These are phyloP conservation scores for Prionace glauca DNA, from an alignment of 2,797 vertebrate genomes.

Conservation along the genomic window DNA sequence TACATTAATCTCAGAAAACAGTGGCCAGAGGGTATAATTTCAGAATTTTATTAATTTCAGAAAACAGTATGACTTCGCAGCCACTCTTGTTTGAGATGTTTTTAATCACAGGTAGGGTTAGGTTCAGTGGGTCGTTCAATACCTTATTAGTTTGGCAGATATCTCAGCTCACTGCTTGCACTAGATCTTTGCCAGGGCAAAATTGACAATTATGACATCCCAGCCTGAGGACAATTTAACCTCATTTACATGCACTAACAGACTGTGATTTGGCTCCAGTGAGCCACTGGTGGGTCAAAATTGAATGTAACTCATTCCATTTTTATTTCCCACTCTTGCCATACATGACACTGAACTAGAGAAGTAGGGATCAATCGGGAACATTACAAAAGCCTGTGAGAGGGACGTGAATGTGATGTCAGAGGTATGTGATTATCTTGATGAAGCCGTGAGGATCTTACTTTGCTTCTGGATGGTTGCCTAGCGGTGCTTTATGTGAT, in stretches of 20 bases:
- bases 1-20: neutral
- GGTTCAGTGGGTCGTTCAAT: neutral
- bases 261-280: neutral
- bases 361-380: too few species aligned
- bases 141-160: constrained; percentile 17
- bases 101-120: constrained; percentile 15
- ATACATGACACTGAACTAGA: too few species aligned
- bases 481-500: too few species aligned
- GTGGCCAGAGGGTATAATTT: neutral
- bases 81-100: neutral
- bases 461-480: too few species aligned
- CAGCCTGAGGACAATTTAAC: constrained; percentile 21
- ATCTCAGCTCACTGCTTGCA: neutral
- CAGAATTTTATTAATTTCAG: constrained; percentile 9
- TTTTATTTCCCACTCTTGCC: too few species aligned
- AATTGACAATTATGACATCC: neutral
- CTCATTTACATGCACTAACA: neutral
- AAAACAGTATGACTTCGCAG: neutral
- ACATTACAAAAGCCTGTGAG: too few species aligned
- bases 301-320: neutral
- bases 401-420: too few species aligned
- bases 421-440: too few species aligned
- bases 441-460: too few species aligned
- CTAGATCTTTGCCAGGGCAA: neutral
- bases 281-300: neutral